These are phyloP conservation scores for Danionella cerebrum DNA, from an alignment of 2,113 vertebrate species.

Conservation along the genomic window DNA sequence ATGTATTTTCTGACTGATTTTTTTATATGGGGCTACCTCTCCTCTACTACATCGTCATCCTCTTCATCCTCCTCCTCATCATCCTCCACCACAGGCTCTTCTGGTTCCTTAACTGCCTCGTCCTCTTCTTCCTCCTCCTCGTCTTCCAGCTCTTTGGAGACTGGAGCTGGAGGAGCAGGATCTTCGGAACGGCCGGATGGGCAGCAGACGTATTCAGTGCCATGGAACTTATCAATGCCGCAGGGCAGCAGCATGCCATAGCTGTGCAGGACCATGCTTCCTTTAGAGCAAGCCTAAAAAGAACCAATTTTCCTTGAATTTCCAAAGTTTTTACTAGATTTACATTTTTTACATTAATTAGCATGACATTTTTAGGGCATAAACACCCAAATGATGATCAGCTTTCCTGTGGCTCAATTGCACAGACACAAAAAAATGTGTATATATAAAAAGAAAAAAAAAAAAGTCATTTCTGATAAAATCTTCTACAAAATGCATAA, in stretches of 20 bases:
- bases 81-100: constrained; percentile 48
- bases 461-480: too few relatives aligned
- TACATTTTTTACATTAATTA: too few relatives aligned
- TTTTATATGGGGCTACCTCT: constrained; percentile 35
- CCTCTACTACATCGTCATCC: constrained; percentile 25
- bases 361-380: too few relatives aligned
- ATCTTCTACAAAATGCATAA: too few relatives aligned
- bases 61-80: constrained; percentile 39
- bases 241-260: constrained; percentile 94
- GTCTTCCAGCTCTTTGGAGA: constrained; percentile 66
- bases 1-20: too few relatives aligned
- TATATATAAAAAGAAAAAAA: too few relatives aligned
- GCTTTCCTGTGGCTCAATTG: too few relatives aligned
- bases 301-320: constrained; percentile 2
- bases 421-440: too few relatives aligned
- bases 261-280: constrained; percentile 79
- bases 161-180: constrained; percentile 45
- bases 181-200: constrained; percentile 68
- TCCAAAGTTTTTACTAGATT: too few relatives aligned
- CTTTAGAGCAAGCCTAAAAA: constrained; percentile 78
- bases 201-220: constrained; percentile 93
- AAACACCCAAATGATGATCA: too few relatives aligned
- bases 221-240: constrained; percentile 83
- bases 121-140: constrained; percentile 65
- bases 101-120: constrained; percentile 53